Percentiles rank a stretch among this genome's conserved stretches.
These are phyloP conservation scores for Caenorhabditis angaria DNA, from an alignment of 2,888 invertebrate species.

Conservation along the genomic window DNA sequence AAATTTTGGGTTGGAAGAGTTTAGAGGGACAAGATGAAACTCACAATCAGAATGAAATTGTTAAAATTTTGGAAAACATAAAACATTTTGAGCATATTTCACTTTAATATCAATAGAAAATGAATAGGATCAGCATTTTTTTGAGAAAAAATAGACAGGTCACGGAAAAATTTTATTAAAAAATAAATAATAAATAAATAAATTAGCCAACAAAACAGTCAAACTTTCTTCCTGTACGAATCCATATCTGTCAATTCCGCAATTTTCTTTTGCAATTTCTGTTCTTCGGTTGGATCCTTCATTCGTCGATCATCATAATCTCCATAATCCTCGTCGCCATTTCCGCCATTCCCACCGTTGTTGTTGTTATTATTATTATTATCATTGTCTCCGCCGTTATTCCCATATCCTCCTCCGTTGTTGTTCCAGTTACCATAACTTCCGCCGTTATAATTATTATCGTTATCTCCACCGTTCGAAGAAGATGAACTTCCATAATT, in stretches of 20 bases:
- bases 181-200: conserved; percentile 8
- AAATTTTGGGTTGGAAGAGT: conserved; percentile 24
- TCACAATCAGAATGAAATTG: neutral
- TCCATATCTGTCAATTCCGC: conserved; percentile 32
- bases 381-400: conserved; percentile 1
- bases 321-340: conserved; percentile 36
- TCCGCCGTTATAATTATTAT: conserved; percentile 9
- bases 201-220: neutral
- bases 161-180: conserved; percentile 4
- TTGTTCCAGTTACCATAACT: conserved; percentile 5
- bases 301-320: conserved; percentile 32
- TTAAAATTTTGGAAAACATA: neutral
- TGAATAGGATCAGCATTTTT: neutral
- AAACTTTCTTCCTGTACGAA: conserved; percentile 22
- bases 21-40: neutral
- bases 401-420: neutral
- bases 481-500: conserved; percentile 6
- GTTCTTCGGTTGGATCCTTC: conserved; percentile 18
- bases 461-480: conserved; percentile 19
- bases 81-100: neutral
- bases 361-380: conserved; percentile 10
- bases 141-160: conserved; percentile 10
- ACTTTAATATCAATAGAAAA: neutral
- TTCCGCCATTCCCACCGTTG: conserved; percentile 15
- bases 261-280: conserved; percentile 29